phyloP scores from a whole-genome alignment of 64 coral and sea anemone genomes.

The Porites lutea region DNA sequence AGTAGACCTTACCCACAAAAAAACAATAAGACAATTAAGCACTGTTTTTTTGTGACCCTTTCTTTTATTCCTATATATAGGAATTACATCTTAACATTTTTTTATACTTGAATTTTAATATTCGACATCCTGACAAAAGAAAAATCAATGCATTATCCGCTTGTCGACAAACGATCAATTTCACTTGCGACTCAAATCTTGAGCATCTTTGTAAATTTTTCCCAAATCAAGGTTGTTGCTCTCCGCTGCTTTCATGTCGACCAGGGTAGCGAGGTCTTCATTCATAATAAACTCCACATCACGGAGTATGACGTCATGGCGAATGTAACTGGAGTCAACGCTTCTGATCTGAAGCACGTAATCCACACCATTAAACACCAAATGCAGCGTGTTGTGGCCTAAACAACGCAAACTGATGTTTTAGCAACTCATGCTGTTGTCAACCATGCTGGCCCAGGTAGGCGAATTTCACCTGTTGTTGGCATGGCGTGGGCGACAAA shows the following conservation, averaged over 20 bases:
- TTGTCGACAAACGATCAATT: conserved; percentile 13
- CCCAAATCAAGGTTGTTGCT: conserved; percentile 16
- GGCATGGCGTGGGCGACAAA: background rate
- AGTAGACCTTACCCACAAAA: background rate
- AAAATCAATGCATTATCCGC: background rate
- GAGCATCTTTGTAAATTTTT: conserved; percentile 16
- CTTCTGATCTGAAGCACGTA: conserved; percentile 20
- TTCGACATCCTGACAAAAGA: conserved; percentile 1
- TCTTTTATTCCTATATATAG: background rate
- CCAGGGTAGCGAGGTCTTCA: conserved; percentile 9
- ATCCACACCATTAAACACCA: background rate
- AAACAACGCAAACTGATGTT: conserved; percentile 14
- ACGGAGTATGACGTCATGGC: conserved; percentile 22
- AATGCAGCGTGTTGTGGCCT: conserved; percentile 12
- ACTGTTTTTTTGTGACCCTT: background rate
- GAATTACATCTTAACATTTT: conserved; percentile 1
- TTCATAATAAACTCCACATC: conserved; percentile 13
- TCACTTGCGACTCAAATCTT: background rate
- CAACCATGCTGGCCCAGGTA: background rate
- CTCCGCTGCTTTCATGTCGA: conserved; percentile 2
- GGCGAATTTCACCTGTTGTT: background rate
- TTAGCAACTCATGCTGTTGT: background rate
- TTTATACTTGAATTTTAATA: background rate
- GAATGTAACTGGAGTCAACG: background rate
- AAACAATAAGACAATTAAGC: background rate